These are phyloP conservation scores for Leucoraja erinaceus DNA, from an alignment of 2,113 vertebrate genomes.

Conservation along the genomic window DNA sequence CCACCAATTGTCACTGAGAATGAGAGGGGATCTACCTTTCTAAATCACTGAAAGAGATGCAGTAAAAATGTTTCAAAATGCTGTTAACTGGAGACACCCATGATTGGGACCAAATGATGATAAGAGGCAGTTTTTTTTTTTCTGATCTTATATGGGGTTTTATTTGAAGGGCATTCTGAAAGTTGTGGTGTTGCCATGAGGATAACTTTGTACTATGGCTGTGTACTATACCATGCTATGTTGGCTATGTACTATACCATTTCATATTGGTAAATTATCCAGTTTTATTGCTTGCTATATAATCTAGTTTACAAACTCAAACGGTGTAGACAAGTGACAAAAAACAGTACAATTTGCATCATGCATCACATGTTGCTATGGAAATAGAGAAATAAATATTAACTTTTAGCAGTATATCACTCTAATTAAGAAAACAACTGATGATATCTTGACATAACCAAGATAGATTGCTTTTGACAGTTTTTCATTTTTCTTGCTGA, in stretches of 20 bases:
- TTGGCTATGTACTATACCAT: background rate
- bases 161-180: background rate
- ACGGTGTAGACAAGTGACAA: background rate
- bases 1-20: background rate
- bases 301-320: background rate
- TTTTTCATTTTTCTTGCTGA: background rate
- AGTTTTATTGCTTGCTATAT: background rate
- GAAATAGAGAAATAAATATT: slow-evolving; percentile 3
- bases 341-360: background rate
- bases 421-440: background rate
- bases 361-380: background rate
- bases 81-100: no score
- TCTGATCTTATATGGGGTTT: no score
- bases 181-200: background rate
- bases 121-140: background rate
- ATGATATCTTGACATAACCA: slow-evolving; percentile 31
- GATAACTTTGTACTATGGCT: background rate
- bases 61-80: background rate
- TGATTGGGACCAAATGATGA: background rate
- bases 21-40: background rate
- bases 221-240: background rate
- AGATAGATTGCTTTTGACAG: slow-evolving; percentile 18
- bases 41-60: background rate
- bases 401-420: background rate
- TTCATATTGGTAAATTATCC: background rate